Percentiles rank a stretch among this genome's conserved stretches.
Evolutionary conservation across 2,113 vertebrate species (phyloP).

Genomic region (Bubo bubo): DNA sequence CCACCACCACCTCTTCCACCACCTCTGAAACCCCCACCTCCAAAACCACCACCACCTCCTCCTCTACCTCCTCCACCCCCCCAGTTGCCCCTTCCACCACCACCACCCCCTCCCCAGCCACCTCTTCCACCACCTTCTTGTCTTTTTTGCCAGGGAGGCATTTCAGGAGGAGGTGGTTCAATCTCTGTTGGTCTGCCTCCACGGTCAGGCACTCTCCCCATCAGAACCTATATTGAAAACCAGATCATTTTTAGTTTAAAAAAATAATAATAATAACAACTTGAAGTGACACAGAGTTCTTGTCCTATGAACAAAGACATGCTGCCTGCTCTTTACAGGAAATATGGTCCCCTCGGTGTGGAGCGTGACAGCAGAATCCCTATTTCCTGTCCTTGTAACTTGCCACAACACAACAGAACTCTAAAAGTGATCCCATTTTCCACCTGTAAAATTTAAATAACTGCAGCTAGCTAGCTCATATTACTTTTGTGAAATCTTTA

Average conservation of each 20-base stretch:
- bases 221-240: conserved; percentile 82
- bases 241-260: neutral
- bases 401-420: neutral
- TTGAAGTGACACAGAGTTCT: neutral
- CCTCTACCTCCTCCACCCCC: conserved; percentile 48
- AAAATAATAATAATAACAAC: neutral
- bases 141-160: conserved; percentile 94
- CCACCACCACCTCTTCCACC: conserved; percentile 71
- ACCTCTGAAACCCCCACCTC: conserved; percentile 47
- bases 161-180: conserved; percentile 89
- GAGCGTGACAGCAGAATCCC: neutral
- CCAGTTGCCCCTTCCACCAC: conserved; percentile 67
- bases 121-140: conserved; percentile 85
- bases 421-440: neutral
- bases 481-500: neutral
- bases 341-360: neutral
- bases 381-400: neutral
- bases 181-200: conserved; percentile 94
- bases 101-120: conserved; percentile 72
- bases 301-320: neutral
- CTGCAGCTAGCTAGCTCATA: neutral
- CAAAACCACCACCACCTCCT: neutral
- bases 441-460: neutral
- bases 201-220: conserved; percentile 95
- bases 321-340: neutral